Evolutionary conservation across 2,797 vertebrate species (phyloP), one percentile per base, ranked within the genome.

Genomic region (Xiphophorus birchmanni): DNA sequence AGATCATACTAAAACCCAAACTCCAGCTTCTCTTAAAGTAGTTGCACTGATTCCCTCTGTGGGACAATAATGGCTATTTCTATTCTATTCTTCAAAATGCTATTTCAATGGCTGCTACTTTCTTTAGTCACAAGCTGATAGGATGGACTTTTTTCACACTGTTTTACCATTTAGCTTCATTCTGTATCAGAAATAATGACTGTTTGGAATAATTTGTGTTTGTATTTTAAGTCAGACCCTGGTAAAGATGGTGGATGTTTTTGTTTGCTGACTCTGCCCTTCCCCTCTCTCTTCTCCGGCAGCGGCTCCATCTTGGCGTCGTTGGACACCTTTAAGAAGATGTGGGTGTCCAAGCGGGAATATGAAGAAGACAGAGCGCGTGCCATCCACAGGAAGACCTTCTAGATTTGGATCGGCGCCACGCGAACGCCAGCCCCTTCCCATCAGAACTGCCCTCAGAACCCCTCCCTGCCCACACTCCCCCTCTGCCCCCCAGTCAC

Each of bases 291-390:
- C 75, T 67, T 42, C n/a, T 63, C 13, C 48, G 54, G 7, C 93
- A 98, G 97, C 0, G 97, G 97, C 82, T 98, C 97, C 44, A 98
- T 98, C 88, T 88, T 98, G 87, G 97, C 97, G 1, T 98, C 97
- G 0, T 88, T 98, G 91, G 97, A 98, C 94, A 98, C 97, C 71
- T 98, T 98, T 84, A 98, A 98, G 90, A 97, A 97, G 95, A 98
- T 98, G 97, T 98, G 97, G 97, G 96, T 98, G 82, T 97, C 97
- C 65, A 98, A 97, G 95, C 96, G 97, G 87, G 97, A 98, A 85
- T 98, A 98, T 9, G 97, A 98, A 90, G 97, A 98, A 86, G 97
- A 98, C 82, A 94, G 97, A 72, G 92, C 96, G 0, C 96, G 97
- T 52, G 97, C 97, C 91, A 96, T 98, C 92, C 97, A 98, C 94